phyloP scores from a whole-genome alignment of 2,888 invertebrate genomes.

The Parascotia fuliginaria region DNA sequence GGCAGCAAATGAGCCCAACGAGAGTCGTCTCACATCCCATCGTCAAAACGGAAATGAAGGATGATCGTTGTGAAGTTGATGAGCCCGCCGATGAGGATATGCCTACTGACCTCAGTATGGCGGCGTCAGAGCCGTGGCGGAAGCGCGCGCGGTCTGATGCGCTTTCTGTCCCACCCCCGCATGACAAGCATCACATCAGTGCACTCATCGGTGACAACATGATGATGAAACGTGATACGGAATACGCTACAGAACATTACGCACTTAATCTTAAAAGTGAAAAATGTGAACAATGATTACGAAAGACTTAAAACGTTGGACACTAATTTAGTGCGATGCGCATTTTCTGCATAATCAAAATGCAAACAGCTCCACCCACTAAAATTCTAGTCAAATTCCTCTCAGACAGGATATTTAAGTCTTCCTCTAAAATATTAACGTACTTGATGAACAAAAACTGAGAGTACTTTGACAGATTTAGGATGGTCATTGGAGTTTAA shows the following conservation, averaged over 20 bases:
- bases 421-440: slow-evolving; percentile 66
- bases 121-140: slow-evolving; percentile 79
- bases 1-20: slow-evolving; percentile 92
- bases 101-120: slow-evolving; percentile 90
- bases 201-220: slow-evolving; percentile 81
- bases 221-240: slow-evolving; percentile 78
- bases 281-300: slow-evolving; percentile 83
- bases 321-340: slow-evolving; percentile 61
- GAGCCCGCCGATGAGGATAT: slow-evolving; percentile 87
- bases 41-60: slow-evolving; percentile 80
- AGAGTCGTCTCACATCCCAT: slow-evolving; percentile 72
- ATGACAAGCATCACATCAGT: slow-evolving; percentile 83
- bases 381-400: slow-evolving; percentile 79
- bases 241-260: slow-evolving; percentile 75
- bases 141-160: slow-evolving; percentile 74
- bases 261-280: slow-evolving; percentile 82
- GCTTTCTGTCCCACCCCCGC: slow-evolving; percentile 52
- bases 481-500: slow-evolving; percentile 72
- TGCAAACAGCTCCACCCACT: slow-evolving; percentile 72
- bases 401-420: slow-evolving; percentile 73
- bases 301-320: slow-evolving; percentile 48
- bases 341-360: slow-evolving; percentile 46
- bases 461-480: slow-evolving; percentile 80
- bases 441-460: slow-evolving; percentile 60
- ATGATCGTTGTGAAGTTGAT: slow-evolving; percentile 75